These are phyloP conservation scores for Phrynocephalus guinanensis DNA, from an alignment of 2,797 vertebrate species.

Conservation along the genomic window DNA sequence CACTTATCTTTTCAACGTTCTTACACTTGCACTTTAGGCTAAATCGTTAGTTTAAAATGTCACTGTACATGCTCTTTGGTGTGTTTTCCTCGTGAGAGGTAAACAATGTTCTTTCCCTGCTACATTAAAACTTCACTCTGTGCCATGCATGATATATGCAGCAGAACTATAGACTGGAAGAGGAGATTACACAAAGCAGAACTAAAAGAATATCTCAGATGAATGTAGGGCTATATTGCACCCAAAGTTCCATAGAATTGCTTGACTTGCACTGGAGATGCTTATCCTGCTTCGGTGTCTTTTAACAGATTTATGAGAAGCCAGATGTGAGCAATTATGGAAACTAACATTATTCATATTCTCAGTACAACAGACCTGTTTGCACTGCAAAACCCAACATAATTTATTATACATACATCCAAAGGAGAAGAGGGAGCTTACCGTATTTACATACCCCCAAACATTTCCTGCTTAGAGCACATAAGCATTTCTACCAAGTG, in stretches of 20 bases:
- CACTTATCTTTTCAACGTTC: conserved; percentile 37
- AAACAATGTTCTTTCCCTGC: conserved; percentile 12
- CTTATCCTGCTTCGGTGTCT: conserved; percentile 78
- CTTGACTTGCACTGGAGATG: conserved; percentile 78
- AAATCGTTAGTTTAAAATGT: conserved; percentile 33
- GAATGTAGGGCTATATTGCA: conserved; percentile 69
- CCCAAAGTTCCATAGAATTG: conserved; percentile 76
- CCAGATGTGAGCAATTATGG: conserved; percentile 84
- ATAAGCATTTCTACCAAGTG: conserved; percentile 54
- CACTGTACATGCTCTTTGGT: conserved; percentile 22
- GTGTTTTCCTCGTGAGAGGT: conserved; percentile 40
- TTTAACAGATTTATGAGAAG: conserved; percentile 84
- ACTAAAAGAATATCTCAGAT: conserved; percentile 71
- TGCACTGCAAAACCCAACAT: conserved; percentile 76
- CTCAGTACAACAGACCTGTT: conserved; percentile 76
- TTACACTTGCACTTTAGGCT: conserved; percentile 11
- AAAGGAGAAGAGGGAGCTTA: conserved; percentile 64
- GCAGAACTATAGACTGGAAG: conserved; percentile 48
- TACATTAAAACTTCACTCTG: conserved; percentile 37
- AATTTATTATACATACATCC: conserved; percentile 71
- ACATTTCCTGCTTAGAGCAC: conserved; percentile 63
- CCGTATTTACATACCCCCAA: conserved; percentile 59
- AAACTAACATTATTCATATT: conserved; percentile 80
- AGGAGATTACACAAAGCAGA: conserved; percentile 46
- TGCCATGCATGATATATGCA: not conserved